Base-by-base conservation (phyloP, 2,797 vertebrate species). In the Melanotaenia nigrans region DNA sequence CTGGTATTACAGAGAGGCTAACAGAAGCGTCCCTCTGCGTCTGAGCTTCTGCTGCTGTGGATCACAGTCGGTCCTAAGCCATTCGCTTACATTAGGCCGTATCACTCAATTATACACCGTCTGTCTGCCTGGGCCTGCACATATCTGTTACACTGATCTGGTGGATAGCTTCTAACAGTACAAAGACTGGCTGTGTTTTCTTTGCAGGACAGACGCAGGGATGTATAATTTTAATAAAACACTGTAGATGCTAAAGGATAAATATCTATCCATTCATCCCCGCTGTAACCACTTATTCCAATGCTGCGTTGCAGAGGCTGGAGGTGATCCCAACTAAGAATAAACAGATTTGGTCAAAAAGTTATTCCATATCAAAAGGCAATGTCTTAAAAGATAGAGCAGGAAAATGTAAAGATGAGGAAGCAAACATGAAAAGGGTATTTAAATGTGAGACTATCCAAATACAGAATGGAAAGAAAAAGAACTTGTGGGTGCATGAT, bases 61-160 rank as follows among this genome's bases (percentile, higher is more conserved):
- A 89, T 87, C 82, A 85, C 68, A 85, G 70, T 77, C 47, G 16
- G 58, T 78, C 85, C 64, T 51, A 42, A 87, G 71, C 75, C 76
- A 79, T 87, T 88, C 78, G 80, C 85, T 88, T 84, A 79, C 80
- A 87, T 91, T 87, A 77, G 81, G 79, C 81, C 71, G 85, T 75
- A 83, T 90, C 88, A 86, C 86, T 90, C 87, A 82, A 84, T 90
- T 89, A 87, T 82, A 88, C 70, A 78, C 69, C 71, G 84, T 75
- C 75, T 88, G 84, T 81, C 76, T 86, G 84, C 55, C 69, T 4
- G 51, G 64, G 75, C 85, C 83, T 80, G 78, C 74, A 83, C 85
- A 68, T 61, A 85, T 86, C 86, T 77, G 74, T 91, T 87, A 87
- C 83, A 85, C 81, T 84, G 83, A 90, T 88, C 82, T 83, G 45